Evolutionary conservation across 2,797 vertebrate species (phyloP).

Genomic region (Phrynocephalus vlangalii): DNA sequence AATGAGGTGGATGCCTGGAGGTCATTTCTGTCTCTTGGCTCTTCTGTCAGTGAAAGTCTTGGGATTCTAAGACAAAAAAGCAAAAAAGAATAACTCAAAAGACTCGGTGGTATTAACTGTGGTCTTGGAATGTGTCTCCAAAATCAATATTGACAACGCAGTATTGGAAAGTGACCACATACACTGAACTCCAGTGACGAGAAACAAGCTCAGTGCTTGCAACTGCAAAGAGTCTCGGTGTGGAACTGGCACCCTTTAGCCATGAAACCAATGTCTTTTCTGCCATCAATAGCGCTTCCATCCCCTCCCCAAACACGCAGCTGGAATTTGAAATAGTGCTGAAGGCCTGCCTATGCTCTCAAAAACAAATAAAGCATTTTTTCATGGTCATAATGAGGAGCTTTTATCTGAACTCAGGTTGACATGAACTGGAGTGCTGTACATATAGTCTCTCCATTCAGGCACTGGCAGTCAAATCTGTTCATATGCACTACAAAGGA

Average conservation of each 20-base stretch:
- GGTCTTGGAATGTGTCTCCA: background rate
- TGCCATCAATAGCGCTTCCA: background rate
- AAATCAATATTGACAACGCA: conserved; percentile 7
- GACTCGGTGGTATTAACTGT: background rate
- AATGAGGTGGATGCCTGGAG: background rate
- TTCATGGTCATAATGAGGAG: background rate
- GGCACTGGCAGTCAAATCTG: background rate
- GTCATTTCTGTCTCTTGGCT: conserved; percentile 14
- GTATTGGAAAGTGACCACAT: background rate
- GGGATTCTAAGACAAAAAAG: conserved; percentile 8
- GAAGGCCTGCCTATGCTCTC: background rate
- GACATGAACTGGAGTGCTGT: background rate
- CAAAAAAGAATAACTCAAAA: background rate
- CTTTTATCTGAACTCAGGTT: background rate
- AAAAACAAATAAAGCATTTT: background rate
- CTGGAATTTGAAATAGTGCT: background rate
- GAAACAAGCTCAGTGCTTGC: background rate
- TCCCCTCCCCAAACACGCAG: background rate
- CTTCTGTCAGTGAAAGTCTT: background rate
- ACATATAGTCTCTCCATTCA: background rate
- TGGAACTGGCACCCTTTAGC: background rate
- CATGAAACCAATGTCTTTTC: background rate
- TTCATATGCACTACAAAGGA: background rate
- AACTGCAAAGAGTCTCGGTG: background rate
- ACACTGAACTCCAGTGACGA: background rate